These are phyloP conservation scores for Oplegnathus fasciatus DNA, from an alignment of 2,113 vertebrate genomes.

Conservation along the genomic window DNA sequence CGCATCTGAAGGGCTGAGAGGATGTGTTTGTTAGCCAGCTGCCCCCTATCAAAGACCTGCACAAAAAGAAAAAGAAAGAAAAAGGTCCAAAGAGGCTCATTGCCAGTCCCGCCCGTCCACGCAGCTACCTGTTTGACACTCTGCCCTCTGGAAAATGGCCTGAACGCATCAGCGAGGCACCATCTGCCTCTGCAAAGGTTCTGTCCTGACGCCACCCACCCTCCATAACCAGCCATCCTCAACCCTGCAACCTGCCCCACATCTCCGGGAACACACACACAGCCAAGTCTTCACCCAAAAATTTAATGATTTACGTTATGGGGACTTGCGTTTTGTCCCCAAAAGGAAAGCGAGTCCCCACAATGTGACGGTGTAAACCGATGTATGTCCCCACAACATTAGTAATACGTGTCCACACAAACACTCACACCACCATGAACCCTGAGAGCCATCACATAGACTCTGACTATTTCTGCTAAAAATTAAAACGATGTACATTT, in stretches of 20 bases:
- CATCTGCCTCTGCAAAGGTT: constrained; percentile 24
- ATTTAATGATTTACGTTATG: too few relatives aligned
- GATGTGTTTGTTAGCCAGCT: not conserved
- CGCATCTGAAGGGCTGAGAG: not conserved
- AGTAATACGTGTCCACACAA: too few relatives aligned
- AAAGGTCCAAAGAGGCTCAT: not conserved
- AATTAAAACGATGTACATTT: too few relatives aligned
- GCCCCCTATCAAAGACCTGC: not conserved
- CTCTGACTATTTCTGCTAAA: too few relatives aligned
- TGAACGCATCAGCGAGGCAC: constrained; percentile 1
- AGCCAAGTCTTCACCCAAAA: too few relatives aligned
- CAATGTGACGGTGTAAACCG: too few relatives aligned
- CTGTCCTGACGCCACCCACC: not conserved
- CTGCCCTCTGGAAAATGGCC: constrained; percentile 21
- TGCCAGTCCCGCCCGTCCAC: not conserved
- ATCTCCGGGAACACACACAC: not conserved
- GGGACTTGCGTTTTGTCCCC: too few relatives aligned
- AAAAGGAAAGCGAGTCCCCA: too few relatives aligned
- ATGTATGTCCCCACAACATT: too few relatives aligned
- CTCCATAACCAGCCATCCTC: not conserved
- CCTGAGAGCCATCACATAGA: not conserved
- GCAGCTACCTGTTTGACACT: not conserved
- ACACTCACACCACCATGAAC: not conserved
- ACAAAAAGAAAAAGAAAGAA: not conserved
- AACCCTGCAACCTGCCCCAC: not conserved